Base-by-base conservation (phyloP, 2,888 invertebrate genomes). In the Nomada ruficornis region DNA sequence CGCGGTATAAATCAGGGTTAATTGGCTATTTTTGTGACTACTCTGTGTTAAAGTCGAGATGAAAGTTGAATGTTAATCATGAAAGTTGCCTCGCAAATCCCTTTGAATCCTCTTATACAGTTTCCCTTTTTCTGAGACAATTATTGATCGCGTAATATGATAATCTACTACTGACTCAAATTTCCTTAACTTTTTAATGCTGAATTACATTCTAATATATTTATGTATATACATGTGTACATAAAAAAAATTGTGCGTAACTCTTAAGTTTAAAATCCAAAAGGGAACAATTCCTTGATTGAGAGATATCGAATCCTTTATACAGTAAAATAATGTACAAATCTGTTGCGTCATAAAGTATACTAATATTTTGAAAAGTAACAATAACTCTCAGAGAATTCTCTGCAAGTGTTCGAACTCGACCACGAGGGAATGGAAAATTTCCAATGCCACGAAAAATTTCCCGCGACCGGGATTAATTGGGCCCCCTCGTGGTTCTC, bases 381-480 rank as follows among this genome's bases (percentile, higher is more conserved):
- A 36, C 36, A 7, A 36, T 36, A 36, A 9, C 36, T 36, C 29
- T 29, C 36, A 36, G 47, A 47, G 13, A 47, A 47, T 3, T 47
- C 15, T 47, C 10, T 20, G 67, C 23, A 59, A 55, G 70, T 84
- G 72, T 70, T 77, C 67, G 69, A 67, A 52, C 44, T n/a, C 60
- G 75, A 83, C 76, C 47, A 76, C 65, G 47, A 20, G 26, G 52
- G 36, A 70, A 64, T 64, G 59, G 63, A 68, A 82, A 78, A 69
- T 75, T 72, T 57, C 36, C 47, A 62, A 71, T 68, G 62, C 71
- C 52, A 54, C 54, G 70, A 60, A 76, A 85, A 65, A 60, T 84
- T 75, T 70, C 55, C 79, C 23, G 59, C 65, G 57, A n/a, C 65
- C 76, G 63, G 63, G 83, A 85, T 85, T 85, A 85, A 85, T 65